A percentile compares a stretch with the other conserved stretches of the same genome.
phyloP scores from a whole-genome alignment of 2,113 vertebrate species.

The Macaca nemestrina region DNA sequence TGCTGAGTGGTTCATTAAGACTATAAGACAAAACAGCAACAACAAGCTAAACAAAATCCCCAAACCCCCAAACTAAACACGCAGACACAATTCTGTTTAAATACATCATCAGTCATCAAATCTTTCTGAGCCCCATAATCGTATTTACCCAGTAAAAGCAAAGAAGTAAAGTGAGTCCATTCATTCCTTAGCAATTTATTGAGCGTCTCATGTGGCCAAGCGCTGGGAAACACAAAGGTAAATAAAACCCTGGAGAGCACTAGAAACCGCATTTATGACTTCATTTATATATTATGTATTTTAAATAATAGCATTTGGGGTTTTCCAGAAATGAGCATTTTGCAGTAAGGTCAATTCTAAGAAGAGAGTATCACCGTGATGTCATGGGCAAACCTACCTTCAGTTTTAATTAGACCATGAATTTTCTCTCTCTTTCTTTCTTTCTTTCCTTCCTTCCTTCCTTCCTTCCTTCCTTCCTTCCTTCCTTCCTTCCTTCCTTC shows the following conservation, averaged over 20 bases:
- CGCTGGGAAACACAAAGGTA: background rate
- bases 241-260: background rate
- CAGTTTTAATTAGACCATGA: background rate
- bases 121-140: background rate
- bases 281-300: background rate
- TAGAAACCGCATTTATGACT: background rate
- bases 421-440: background rate
- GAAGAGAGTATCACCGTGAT: background rate
- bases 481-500: too few species aligned
- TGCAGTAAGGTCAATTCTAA: background rate
- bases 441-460: background rate
- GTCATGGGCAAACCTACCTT: background rate
- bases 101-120: background rate
- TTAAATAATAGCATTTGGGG: background rate
- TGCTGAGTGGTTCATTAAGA: background rate
- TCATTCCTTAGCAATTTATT: background rate
- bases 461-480: too few species aligned
- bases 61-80: background rate
- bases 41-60: background rate
- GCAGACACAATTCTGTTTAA: background rate
- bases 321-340: background rate
- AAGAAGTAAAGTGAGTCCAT: background rate
- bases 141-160: background rate
- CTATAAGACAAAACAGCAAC: background rate
- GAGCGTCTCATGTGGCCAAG: accelerated